These are phyloP conservation scores for Cosmorhoe ocellata DNA, from an alignment of 2,888 invertebrate species.

Conservation along the genomic window DNA sequence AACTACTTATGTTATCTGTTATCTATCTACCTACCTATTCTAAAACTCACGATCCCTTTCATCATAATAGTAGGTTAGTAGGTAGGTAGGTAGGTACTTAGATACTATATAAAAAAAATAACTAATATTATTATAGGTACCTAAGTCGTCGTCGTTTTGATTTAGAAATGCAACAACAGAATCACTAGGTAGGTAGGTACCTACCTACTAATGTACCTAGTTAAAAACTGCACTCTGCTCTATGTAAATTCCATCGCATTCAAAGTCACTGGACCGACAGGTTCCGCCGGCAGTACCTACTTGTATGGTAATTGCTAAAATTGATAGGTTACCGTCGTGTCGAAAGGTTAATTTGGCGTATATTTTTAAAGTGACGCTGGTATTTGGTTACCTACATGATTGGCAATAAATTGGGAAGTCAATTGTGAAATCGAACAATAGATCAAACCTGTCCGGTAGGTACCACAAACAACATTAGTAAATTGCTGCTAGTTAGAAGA, in stretches of 20 bases:
- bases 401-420: conserved; percentile 2
- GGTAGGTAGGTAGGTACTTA: not conserved
- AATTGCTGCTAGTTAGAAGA: no score
- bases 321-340: conserved; percentile 11
- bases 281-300: conserved; percentile 8
- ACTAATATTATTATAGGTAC: no score
- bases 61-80: no score
- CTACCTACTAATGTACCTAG: not conserved
- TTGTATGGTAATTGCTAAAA: conserved; percentile 12
- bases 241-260: conserved; percentile 6
- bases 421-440: no score
- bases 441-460: no score
- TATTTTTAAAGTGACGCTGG: conserved; percentile 4
- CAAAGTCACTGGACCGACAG: conserved; percentile 14
- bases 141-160: no score
- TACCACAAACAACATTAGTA: no score
- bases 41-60: no score
- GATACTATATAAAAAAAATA: not conserved
- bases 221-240: conserved; percentile 1
- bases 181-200: no score
- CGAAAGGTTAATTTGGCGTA: conserved; percentile 20
- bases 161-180: no score
- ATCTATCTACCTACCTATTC: no score
- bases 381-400: not conserved
- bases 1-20: no score